Evolutionary conservation across 2,113 vertebrate species (phyloP).

Genomic region (Peromyscus maniculatus): DNA sequence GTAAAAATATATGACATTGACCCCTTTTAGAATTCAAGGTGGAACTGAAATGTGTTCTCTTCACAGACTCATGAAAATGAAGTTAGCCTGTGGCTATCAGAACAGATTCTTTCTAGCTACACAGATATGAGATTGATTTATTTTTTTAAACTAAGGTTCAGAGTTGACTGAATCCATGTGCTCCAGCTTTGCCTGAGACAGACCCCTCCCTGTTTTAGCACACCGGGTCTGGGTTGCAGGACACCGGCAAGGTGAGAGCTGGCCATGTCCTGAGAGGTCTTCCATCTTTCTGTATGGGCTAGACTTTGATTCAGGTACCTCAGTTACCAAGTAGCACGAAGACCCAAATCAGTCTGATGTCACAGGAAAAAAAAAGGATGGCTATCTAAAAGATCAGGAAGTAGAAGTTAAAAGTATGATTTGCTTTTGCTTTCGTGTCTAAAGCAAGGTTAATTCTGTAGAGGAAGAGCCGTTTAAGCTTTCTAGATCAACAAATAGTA

Average conservation of each 20-base stretch:
- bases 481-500: not conserved
- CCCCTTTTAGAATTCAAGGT: constrained; percentile 38
- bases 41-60: not conserved
- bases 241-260: not conserved
- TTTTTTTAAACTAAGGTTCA: not conserved
- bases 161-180: not conserved
- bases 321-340: not conserved
- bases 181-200: constrained; percentile 54
- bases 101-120: constrained; percentile 24
- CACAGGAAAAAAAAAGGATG: constrained; percentile 1
- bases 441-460: constrained; percentile 30
- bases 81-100: constrained; percentile 60
- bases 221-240: not conserved
- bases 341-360: constrained; percentile 1
- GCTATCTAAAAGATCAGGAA: not conserved
- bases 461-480: constrained; percentile 1
- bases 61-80: constrained; percentile 22
- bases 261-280: not conserved
- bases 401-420: not conserved
- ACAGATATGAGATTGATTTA: not conserved
- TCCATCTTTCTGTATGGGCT: not conserved
- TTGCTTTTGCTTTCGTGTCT: constrained; percentile 13
- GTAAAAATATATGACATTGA: constrained; percentile 63
- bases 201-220: constrained; percentile 4
- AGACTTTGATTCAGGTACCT: not conserved